Evolutionary conservation across 2,797 vertebrate genomes (phyloP).

Genomic region (Tauraco hartlaubi): DNA sequence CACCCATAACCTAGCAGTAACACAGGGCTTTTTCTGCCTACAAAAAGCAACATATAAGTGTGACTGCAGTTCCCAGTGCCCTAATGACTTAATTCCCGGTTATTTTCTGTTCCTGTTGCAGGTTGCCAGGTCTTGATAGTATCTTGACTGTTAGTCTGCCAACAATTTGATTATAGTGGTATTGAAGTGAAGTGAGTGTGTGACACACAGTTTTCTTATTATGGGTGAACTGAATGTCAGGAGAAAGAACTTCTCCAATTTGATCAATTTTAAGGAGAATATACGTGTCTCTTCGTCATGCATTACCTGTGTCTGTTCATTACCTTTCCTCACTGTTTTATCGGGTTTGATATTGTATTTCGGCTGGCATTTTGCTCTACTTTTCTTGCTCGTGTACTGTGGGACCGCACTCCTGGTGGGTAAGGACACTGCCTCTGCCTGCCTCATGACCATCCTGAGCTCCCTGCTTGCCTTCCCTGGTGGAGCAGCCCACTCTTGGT

Average conservation of each 20-base stretch:
- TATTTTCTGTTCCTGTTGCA: not conserved
- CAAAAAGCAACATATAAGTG: not conserved
- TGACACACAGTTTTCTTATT: not conserved
- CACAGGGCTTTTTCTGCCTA: not conserved
- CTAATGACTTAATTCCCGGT: not conserved
- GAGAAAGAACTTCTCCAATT: not conserved
- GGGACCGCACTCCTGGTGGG: not conserved
- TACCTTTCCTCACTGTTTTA: not conserved
- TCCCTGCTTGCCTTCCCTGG: not conserved
- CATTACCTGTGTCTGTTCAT: not conserved
- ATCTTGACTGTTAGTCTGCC: not conserved
- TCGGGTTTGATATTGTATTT: not conserved
- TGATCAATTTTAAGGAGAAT: not conserved
- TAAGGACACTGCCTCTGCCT: not conserved
- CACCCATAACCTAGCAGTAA: not conserved
- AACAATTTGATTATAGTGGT: not conserved
- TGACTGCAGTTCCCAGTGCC: not conserved
- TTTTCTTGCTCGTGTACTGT: fast-evolving
- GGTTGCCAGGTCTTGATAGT: not conserved
- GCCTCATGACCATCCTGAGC: not conserved
- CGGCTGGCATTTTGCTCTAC: not conserved
- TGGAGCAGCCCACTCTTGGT: not conserved
- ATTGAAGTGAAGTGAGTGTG: not conserved
- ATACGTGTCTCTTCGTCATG: not conserved
- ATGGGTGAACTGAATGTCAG: not conserved